A percentile compares a stretch with the other conserved stretches of the same genome.
These are phyloP conservation scores for Spisula subtruncata DNA, from an alignment of 2,888 invertebrate species.

Conservation along the genomic window DNA sequence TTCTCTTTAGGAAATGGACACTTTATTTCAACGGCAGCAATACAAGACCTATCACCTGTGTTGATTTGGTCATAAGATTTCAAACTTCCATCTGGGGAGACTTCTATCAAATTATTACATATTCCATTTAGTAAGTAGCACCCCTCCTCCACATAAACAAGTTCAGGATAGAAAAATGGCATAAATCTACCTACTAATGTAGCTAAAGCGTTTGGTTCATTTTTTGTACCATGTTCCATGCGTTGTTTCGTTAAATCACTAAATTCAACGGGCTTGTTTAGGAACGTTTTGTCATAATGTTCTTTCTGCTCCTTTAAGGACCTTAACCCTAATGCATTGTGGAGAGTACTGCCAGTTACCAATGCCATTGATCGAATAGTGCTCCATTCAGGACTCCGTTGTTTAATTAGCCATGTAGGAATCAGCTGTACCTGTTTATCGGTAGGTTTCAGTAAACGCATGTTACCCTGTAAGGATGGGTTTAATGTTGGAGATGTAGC, in stretches of 20 bases:
- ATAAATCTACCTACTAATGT: slow-evolving; percentile 47
- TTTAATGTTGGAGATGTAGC: neutral
- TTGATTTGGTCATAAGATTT: neutral
- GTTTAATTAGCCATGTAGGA: neutral
- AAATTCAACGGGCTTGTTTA: neutral
- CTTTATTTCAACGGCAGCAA: slow-evolving; percentile 44
- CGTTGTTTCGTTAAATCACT: neutral
- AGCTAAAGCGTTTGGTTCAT: slow-evolving; percentile 52
- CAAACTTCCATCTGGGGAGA: slow-evolving; percentile 61
- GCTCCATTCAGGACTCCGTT: neutral
- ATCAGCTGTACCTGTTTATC: neutral
- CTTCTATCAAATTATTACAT: slow-evolving; percentile 21
- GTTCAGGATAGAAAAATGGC: slow-evolving; percentile 51
- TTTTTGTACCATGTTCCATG: slow-evolving; percentile 43
- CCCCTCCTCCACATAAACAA: slow-evolving; percentile 51
- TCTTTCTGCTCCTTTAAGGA: slow-evolving; percentile 14
- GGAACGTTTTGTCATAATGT: slow-evolving; percentile 11
- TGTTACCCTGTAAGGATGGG: neutral
- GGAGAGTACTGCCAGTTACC: slow-evolving; percentile 16
- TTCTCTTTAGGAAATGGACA: slow-evolving; percentile 50
- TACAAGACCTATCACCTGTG: neutral
- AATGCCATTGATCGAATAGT: neutral
- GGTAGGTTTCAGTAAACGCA: slow-evolving; percentile 11
- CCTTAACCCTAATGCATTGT: slow-evolving; percentile 27
- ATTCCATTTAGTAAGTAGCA: slow-evolving; percentile 51